Percentiles rank a stretch among this genome's conserved stretches.
Conservation (phyloP, 1,140 invertebrate genomes). For the Laupala kohalensis region DNA sequence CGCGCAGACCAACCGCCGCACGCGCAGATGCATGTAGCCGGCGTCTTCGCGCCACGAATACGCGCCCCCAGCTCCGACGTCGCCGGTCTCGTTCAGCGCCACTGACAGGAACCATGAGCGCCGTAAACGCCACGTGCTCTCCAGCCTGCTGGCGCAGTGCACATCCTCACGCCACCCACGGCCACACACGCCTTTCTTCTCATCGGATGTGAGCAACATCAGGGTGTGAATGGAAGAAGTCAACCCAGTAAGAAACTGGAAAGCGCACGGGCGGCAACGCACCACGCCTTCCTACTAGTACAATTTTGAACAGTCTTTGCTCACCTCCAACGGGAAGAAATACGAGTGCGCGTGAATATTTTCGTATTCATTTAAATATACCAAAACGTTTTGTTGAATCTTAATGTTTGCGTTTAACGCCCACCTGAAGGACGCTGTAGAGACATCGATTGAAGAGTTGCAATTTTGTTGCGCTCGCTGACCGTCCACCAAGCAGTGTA, state of each 20-base stretch:
- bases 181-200: too few relatives aligned
- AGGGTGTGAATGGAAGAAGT: too few relatives aligned
- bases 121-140: slow-evolving; percentile 29
- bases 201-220: too few relatives aligned
- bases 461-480: slow-evolving; percentile 23
- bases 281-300: too few relatives aligned
- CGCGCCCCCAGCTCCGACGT: slow-evolving; percentile 18
- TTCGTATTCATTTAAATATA: too few relatives aligned
- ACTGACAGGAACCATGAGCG: slow-evolving; percentile 30
- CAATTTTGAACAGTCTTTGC: too few relatives aligned
- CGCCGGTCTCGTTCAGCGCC: slow-evolving; percentile 18
- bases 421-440: not conserved
- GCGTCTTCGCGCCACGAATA: slow-evolving; percentile 29
- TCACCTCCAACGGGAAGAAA: too few relatives aligned
- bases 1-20: slow-evolving; percentile 27
- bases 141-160: slow-evolving; percentile 16
- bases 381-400: too few relatives aligned
- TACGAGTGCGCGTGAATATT: too few relatives aligned
- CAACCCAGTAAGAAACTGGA: too few relatives aligned
- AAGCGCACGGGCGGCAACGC: too few relatives aligned
- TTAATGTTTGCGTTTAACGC: too few relatives aligned
- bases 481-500: slow-evolving; percentile 29
- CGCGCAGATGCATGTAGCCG: slow-evolving; percentile 29
- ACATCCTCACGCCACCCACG: slow-evolving; percentile 1
- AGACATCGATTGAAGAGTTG: slow-evolving; percentile 15